Percentiles rank a stretch among this genome's conserved stretches.
These are phyloP conservation scores for Gobius niger DNA, from an alignment of 2,113 vertebrate genomes.

Conservation along the genomic window DNA sequence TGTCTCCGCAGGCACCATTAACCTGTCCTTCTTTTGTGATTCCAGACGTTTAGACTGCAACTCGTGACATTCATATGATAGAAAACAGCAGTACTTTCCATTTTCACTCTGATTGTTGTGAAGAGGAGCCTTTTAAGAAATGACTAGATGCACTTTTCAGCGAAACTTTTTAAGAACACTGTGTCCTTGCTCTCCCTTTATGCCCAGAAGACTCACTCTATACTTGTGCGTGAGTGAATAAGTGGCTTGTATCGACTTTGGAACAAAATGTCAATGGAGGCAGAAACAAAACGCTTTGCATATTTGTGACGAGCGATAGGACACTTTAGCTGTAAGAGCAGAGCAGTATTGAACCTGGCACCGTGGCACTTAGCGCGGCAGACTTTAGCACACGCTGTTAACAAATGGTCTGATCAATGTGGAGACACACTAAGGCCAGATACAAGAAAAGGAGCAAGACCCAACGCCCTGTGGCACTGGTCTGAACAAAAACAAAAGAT, in stretches of 20 bases:
- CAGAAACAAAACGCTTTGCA: conserved; percentile 53
- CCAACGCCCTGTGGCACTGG: conserved; percentile 16
- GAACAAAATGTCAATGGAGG: conserved; percentile 54
- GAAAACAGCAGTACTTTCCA: conserved; percentile 9
- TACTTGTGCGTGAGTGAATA: conserved; percentile 51
- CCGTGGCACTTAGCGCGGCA: conserved; percentile 39
- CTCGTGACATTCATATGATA: conserved; percentile 24
- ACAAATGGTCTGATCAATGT: conserved; percentile 64
- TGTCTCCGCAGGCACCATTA: conserved; percentile 14
- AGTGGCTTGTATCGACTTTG: conserved; percentile 69
- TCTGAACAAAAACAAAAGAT: conserved; percentile 30
- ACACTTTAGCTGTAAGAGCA: conserved; percentile 33
- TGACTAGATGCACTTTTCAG: conserved; percentile 20
- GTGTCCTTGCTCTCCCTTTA: conserved; percentile 32
- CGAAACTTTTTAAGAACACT: conserved; percentile 37
- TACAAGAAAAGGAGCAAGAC: conserved; percentile 30
- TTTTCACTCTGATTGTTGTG: conserved; percentile 12
- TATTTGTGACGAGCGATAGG: conserved; percentile 43
- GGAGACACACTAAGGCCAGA: conserved; percentile 34
- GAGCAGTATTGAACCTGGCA: conserved; percentile 57
- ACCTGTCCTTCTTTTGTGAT: conserved; percentile 18
- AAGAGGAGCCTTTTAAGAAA: conserved; percentile 24
- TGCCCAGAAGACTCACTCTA: conserved; percentile 21
- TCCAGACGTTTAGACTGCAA: conserved; percentile 26
- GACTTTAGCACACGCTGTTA: conserved; percentile 53